Evolutionary conservation across 1,140 invertebrate species (phyloP).

Genomic region (Phocides pigmalion): DNA sequence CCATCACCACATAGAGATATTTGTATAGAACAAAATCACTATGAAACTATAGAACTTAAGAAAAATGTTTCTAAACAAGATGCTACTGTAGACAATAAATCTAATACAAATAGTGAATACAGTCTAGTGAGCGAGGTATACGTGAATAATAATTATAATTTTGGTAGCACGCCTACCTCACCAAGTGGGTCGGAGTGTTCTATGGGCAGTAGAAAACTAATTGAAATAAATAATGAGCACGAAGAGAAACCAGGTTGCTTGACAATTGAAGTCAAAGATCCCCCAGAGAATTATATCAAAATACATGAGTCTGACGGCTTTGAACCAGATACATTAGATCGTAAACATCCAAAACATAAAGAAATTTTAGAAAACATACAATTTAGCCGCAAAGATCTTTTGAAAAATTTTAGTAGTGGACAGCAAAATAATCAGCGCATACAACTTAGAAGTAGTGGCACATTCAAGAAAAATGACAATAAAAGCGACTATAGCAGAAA

Average conservation of each 20-base stretch:
- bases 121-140: constrained; percentile 91
- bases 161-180: constrained; percentile 85
- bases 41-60: constrained; percentile 69
- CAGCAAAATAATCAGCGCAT: constrained; percentile 84
- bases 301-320: constrained; percentile 90
- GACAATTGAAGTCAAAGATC: constrained; percentile 91
- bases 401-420: constrained; percentile 84
- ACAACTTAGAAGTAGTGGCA: constrained; percentile 83
- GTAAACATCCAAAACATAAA: constrained; percentile 89
- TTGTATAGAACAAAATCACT: constrained; percentile 80
- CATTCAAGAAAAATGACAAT: constrained; percentile 84
- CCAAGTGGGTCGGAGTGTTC: constrained; percentile 87
- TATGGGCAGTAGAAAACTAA: constrained; percentile 79
- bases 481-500: constrained; percentile 73
- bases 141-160: constrained; percentile 90
- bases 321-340: constrained; percentile 92
- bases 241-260: constrained; percentile 87
- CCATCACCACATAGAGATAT: constrained; percentile 82
- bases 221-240: constrained; percentile 78
- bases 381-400: constrained; percentile 66
- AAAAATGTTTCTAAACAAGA: constrained; percentile 48
- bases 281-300: constrained; percentile 87
- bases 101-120: constrained; percentile 77
- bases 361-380: constrained; percentile 65
- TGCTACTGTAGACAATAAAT: constrained; percentile 24